Evolutionary conservation across 2,888 invertebrate genomes (phyloP).

Genomic region (Diaperis boleti): DNA sequence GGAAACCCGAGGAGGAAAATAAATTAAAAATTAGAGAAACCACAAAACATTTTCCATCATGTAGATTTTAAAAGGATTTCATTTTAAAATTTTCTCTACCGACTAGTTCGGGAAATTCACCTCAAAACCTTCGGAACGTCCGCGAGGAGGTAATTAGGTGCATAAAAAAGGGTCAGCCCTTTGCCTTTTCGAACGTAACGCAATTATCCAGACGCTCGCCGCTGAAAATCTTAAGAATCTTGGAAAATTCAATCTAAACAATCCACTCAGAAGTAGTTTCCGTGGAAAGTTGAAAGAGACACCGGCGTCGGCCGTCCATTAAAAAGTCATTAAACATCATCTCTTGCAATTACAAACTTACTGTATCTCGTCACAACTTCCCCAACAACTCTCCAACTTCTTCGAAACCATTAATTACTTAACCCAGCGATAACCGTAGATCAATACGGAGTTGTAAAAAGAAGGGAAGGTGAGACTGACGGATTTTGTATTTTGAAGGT

Average conservation of each 20-base stretch:
- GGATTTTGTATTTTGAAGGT: too few relatives aligned
- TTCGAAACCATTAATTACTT: constrained; percentile 44
- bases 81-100: too few relatives aligned
- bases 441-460: constrained; percentile 25
- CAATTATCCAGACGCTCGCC: constrained; percentile 20
- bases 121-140: too few relatives aligned
- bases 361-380: constrained; percentile 45
- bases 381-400: constrained; percentile 43
- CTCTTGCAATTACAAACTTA: constrained; percentile 73
- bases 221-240: constrained; percentile 32
- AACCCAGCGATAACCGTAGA: constrained; percentile 37
- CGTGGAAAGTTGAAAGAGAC: constrained; percentile 46
- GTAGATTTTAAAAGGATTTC: too few relatives aligned
- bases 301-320: constrained; percentile 68
- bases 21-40: too few relatives aligned
- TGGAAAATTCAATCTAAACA: constrained; percentile 45
- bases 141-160: constrained; percentile 30
- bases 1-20: too few relatives aligned
- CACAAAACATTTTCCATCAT: too few relatives aligned
- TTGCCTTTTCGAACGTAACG: constrained; percentile 24
- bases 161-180: constrained; percentile 13
- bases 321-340: constrained; percentile 78
- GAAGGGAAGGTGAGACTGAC: constrained; percentile 19
- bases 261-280: constrained; percentile 53
- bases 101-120: too few relatives aligned